Percentiles rank a stretch among this genome's conserved stretches.
Conservation (phyloP, 2,113 vertebrate genomes). For the Rutilus rutilus region DNA sequence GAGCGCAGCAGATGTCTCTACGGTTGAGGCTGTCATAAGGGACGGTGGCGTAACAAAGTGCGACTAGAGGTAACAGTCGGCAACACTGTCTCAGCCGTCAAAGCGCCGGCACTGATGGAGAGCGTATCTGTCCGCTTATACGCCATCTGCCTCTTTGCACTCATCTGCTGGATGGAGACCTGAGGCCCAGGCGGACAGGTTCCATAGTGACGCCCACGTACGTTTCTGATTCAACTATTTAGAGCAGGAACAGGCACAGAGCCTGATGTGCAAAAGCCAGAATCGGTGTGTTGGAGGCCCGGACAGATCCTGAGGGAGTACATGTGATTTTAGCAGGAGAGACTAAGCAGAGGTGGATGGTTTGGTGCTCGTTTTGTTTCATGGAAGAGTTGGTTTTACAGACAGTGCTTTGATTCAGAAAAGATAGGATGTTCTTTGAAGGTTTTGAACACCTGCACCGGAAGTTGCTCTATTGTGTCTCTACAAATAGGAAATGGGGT, state of each 20-base stretch:
- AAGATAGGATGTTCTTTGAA: conserved; percentile 4
- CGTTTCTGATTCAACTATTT: conserved; percentile 56
- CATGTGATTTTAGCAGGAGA: conserved; percentile 17
- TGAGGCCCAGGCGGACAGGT: conserved; percentile 57
- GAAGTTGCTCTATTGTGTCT: neutral
- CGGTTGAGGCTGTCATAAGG: conserved; percentile 48
- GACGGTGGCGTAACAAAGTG: conserved; percentile 46
- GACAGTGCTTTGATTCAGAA: conserved; percentile 12
- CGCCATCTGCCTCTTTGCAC: conserved; percentile 70
- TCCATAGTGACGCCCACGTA: conserved; percentile 48
- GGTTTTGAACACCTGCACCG: neutral
- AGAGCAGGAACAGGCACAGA: conserved; percentile 28
- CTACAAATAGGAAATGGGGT: neutral
- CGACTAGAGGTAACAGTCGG: conserved; percentile 61
- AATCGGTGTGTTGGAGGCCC: conserved; percentile 10
- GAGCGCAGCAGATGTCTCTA: conserved; percentile 17
- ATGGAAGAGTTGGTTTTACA: conserved; percentile 22
- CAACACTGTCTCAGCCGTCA: conserved; percentile 59
- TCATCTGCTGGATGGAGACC: conserved; percentile 67
- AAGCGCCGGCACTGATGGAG: conserved; percentile 67
- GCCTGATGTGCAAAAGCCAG: conserved; percentile 11
- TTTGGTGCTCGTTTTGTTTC: conserved; percentile 18
- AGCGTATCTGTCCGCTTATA: conserved; percentile 71
- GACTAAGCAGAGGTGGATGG: conserved; percentile 1
- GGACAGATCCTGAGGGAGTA: conserved; percentile 20